Base-by-base conservation (phyloP, 2,113 vertebrate genomes). In the Sciurus niger region DNA sequence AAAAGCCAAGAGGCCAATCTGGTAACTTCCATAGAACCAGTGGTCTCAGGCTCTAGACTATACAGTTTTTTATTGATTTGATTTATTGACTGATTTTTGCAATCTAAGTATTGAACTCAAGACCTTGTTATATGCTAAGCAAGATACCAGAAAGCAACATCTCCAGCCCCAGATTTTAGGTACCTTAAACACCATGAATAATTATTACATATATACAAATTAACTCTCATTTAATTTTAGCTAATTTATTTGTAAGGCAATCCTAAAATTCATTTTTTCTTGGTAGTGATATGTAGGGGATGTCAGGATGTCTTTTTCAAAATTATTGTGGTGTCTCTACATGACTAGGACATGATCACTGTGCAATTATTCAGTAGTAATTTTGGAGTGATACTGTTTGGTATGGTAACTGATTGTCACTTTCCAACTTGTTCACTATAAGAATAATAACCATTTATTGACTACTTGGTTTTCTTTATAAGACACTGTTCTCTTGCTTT, bases 361-460 rank as follows among this genome's bases (percentile, higher is more conserved):
- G 43, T 84, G 32, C 30, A 22, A 40, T 58, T 93, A 72, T 20
- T 91, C 17, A 37, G 0, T 51, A 84, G 65, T 67, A 18, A 76
- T 93, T 96, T 95, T 85, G 46, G 53, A 82, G 24, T 76, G 73
- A 25, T 82, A 8, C 43, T 93, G 8, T 76, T 87, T 55, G 73
- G 34, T 77, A n/a, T 14, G 46, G 34, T 73, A 72, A 58, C 37
- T 46, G 68, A 67, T 72, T 58, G 43, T 77, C 28, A 65, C 32
- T 87, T 96, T 43, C 55, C 60, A 32, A 22, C 48, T 82, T 89
- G 8, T 76, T 86, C 18, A 63, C 37, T 92, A 2, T 90, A 48
- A 79, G 32, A 79, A 48, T 86, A 53, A 60, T 46, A 95, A 28
- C 16, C 84, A 76, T 18, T 89, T 88, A 67, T 37, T 63, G 28